Percentiles rank a stretch among this genome's conserved stretches.
Evolutionary conservation across 2,797 vertebrate genomes (phyloP).

Genomic region (Hephaestus fuliginosus): DNA sequence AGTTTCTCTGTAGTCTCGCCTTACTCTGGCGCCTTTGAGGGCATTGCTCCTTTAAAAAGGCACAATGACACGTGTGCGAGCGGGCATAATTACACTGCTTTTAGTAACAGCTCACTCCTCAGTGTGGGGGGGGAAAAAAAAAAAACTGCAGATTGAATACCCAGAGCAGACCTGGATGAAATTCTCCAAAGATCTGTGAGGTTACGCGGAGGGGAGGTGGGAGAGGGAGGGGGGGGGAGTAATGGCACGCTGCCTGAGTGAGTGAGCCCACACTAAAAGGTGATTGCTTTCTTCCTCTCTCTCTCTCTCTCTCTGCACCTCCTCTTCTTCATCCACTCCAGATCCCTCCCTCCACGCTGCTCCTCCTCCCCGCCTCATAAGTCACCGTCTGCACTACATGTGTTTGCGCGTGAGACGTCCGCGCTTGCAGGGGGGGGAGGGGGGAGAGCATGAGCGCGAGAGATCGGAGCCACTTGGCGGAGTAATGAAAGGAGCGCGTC

Average conservation of each 20-base stretch:
- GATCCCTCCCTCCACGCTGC: slow-evolving; percentile 53
- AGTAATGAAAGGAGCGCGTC: slow-evolving; percentile 55
- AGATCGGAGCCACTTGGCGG: slow-evolving; percentile 55
- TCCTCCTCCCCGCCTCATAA: slow-evolving; percentile 57
- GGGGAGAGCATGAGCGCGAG: slow-evolving; percentile 46
- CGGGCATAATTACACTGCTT: slow-evolving; percentile 7
- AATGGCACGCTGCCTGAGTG: slow-evolving; percentile 65
- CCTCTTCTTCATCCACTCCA: slow-evolving; percentile 47
- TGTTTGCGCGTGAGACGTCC: slow-evolving; percentile 42
- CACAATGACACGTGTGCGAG: not conserved
- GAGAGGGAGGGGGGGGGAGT: slow-evolving; percentile 72
- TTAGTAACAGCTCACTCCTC: not conserved
- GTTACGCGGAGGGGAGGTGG: slow-evolving; percentile 21
- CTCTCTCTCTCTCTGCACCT: slow-evolving; percentile 41
- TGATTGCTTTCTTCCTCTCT: slow-evolving; percentile 75
- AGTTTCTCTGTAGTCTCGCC: too few relatives aligned
- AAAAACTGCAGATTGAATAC: slow-evolving; percentile 11
- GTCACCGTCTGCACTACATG: slow-evolving; percentile 68
- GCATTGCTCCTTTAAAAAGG: not conserved
- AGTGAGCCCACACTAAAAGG: slow-evolving; percentile 71
- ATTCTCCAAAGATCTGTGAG: slow-evolving; percentile 54
- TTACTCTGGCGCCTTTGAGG: not conserved
- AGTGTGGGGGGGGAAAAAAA: not conserved
- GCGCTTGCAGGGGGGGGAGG: slow-evolving; percentile 23
- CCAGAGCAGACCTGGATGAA: not conserved